Percentiles rank a stretch among this genome's conserved stretches.
Conservation (phyloP, 23 tunicate species). For the Ascidia mentula region DNA sequence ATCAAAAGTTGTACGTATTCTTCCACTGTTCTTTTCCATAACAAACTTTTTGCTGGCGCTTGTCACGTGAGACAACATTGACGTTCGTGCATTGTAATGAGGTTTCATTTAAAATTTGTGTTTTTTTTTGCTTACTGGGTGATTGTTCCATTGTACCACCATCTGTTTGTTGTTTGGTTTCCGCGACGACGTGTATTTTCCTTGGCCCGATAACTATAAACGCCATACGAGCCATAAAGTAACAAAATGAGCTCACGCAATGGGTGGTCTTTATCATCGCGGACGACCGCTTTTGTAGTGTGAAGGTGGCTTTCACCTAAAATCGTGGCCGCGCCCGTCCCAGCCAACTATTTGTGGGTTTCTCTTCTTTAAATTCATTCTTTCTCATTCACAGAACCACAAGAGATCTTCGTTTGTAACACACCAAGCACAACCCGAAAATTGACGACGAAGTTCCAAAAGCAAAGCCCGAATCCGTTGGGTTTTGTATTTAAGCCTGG, state of each 20-base stretch:
- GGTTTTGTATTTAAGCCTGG: conserved; percentile 71
- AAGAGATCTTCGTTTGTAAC: conserved; percentile 45
- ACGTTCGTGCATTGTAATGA: not conserved
- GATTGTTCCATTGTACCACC: not conserved
- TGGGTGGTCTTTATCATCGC: conserved; percentile 5
- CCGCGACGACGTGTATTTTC: conserved; percentile 4
- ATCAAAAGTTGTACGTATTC: no score
- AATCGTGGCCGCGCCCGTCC: not conserved
- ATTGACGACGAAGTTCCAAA: conserved; percentile 79
- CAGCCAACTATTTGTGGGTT: not conserved
- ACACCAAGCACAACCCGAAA: conserved; percentile 31
- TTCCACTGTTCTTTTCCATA: no score
- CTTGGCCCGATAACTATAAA: not conserved
- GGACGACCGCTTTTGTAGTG: not conserved
- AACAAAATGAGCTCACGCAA: not conserved
- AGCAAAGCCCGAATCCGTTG: conserved; percentile 69
- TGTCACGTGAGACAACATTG: not conserved
- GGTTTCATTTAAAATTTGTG: not conserved
- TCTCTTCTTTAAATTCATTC: not conserved
- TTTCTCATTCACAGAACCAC: conserved; percentile 22
- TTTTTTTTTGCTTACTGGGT: not conserved
- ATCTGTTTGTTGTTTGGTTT: not conserved
- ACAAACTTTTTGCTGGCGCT: not conserved
- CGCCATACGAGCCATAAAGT: not conserved
- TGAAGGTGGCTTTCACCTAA: not conserved